These are phyloP conservation scores for Ceratosolen solmsi DNA, from an alignment of 1,140 invertebrate species.

Conservation along the genomic window DNA sequence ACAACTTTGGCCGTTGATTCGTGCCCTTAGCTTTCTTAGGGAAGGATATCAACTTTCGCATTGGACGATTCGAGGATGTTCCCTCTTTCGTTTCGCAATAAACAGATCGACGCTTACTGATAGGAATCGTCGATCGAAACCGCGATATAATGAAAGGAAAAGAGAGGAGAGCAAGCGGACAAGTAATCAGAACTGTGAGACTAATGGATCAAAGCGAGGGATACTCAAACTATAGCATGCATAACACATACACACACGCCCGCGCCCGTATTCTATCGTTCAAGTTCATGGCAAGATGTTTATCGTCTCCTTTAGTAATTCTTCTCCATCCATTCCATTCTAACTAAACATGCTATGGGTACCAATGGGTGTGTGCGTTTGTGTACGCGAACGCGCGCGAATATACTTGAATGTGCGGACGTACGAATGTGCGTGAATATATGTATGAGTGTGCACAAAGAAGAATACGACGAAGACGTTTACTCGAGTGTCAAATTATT, in stretches of 20 bases:
- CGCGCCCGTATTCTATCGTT: conserved; percentile 17
- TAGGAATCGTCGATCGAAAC: conserved; percentile 66
- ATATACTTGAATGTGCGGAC: too few species aligned
- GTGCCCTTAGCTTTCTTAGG: not conserved
- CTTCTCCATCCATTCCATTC: conserved; percentile 8
- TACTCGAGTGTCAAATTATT: conserved; percentile 47
- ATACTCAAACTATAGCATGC: conserved; percentile 23
- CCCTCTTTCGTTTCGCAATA: conserved; percentile 53
- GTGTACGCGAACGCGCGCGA: not conserved
- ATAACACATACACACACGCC: conserved; percentile 32
- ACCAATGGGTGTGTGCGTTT: not conserved
- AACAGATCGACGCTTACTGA: conserved; percentile 56
- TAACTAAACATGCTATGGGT: not conserved
- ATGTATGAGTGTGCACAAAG: too few species aligned
- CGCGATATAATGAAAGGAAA: conserved; percentile 41
- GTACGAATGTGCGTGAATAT: too few species aligned
- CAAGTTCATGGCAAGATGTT: conserved; percentile 52
- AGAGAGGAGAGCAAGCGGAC: not conserved
- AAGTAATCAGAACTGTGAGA: conserved; percentile 63
- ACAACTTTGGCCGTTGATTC: not conserved
- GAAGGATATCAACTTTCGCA: conserved; percentile 46
- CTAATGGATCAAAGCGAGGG: conserved; percentile 59
- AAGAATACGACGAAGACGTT: not conserved
- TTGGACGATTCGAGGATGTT: conserved; percentile 18
- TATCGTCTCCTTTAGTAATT: conserved; percentile 55